Percentiles rank a stretch among this genome's conserved stretches.
These are phyloP conservation scores for Syngnathus acus DNA, from an alignment of 2,797 vertebrate species.

Conservation along the genomic window DNA sequence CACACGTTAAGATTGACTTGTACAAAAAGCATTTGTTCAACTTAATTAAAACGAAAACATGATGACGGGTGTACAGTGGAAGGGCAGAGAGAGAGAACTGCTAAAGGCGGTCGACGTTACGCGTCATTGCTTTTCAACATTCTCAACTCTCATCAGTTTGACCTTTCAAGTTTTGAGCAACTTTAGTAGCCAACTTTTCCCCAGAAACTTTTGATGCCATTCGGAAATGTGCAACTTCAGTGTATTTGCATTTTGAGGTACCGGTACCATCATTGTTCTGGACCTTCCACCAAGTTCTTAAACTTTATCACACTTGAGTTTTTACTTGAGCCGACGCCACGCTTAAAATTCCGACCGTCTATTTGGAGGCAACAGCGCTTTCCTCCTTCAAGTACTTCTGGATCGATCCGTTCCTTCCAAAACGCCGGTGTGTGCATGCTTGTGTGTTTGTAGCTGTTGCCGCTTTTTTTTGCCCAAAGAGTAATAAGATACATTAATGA, in stretches of 20 bases:
- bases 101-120: neutral
- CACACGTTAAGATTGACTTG: neutral
- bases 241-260: neutral
- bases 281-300: neutral
- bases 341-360: conserved; percentile 27
- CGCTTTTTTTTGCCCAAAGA: conserved; percentile 39
- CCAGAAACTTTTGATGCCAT: neutral
- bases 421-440: conserved; percentile 16
- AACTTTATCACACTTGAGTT: conserved; percentile 8
- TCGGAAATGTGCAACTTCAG: neutral
- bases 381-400: conserved; percentile 43
- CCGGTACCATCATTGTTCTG: neutral
- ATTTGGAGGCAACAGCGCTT: conserved; percentile 30
- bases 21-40: neutral
- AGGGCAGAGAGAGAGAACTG: neutral
- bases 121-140: neutral
- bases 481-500: conserved; percentile 66
- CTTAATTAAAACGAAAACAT: neutral
- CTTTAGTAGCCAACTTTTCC: neutral
- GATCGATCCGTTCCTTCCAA: conserved; percentile 50
- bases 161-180: neutral
- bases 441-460: conserved; percentile 22
- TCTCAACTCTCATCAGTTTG: neutral
- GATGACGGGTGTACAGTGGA: neutral
- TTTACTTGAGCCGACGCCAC: conserved; percentile 13